Evolutionary conservation across 2,113 vertebrate species (phyloP).

Genomic region (Albula glossodonta): DNA sequence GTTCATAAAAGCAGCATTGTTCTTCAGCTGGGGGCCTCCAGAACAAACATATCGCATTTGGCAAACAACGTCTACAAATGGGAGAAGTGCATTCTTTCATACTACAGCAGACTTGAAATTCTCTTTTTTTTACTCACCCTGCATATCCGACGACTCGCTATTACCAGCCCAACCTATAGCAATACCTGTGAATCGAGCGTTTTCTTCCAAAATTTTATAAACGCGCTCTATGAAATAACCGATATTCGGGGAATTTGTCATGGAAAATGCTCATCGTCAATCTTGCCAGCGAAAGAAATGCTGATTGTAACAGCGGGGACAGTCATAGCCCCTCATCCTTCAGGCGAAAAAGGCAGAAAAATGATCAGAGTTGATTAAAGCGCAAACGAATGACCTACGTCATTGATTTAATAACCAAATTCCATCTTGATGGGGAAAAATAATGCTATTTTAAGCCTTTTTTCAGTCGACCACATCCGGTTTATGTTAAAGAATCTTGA

Average conservation of each 20-base stretch:
- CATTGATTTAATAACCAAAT: conserved; percentile 55
- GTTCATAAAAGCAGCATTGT: conserved; percentile 8
- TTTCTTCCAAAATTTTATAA: conserved; percentile 58
- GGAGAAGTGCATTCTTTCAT: not conserved
- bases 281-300: conserved; percentile 56
- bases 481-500: conserved; percentile 24
- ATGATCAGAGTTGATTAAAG: conserved; percentile 50
- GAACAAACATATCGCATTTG: not conserved
- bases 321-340: conserved; percentile 51
- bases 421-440: conserved; percentile 46
- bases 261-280: conserved; percentile 55
- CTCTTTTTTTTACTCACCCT: conserved; percentile 50
- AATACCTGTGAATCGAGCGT: conserved; percentile 49
- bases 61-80: not conserved
- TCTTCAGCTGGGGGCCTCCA: not conserved
- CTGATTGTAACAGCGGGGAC: conserved; percentile 62
- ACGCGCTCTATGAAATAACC: conserved; percentile 56
- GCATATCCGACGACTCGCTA: conserved; percentile 35
- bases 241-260: conserved; percentile 56
- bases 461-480: conserved; percentile 35
- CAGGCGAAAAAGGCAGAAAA: conserved; percentile 37
- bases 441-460: conserved; percentile 24
- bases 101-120: too few species aligned
- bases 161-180: conserved; percentile 33
- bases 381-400: conserved; percentile 53